Evolutionary conservation across 2,888 invertebrate species (phyloP).

Genomic region (Limnephilus auricula): DNA sequence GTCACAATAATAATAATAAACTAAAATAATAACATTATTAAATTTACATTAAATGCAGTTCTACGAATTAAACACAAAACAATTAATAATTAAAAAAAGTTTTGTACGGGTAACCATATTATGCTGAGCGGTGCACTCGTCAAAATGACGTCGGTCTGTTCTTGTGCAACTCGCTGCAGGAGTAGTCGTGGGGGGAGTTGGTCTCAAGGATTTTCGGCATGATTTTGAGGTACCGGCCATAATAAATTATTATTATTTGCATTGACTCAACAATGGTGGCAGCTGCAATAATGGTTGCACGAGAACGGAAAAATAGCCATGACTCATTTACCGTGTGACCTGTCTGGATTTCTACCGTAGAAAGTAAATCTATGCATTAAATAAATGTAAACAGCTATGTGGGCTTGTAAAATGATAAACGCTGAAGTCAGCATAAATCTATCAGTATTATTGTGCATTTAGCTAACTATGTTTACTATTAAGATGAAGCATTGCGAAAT

Average conservation of each 20-base stretch:
- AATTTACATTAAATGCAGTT: too few species aligned
- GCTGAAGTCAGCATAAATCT: background rate
- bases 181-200: background rate
- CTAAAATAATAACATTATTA: too few species aligned
- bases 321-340: constrained; percentile 35
- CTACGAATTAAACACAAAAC: too few species aligned
- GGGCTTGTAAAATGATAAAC: background rate
- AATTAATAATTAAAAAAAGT: too few species aligned
- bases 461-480: background rate
- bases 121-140: background rate
- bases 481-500: too few species aligned
- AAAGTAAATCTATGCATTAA: background rate
- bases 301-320: constrained; percentile 18
- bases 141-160: background rate
- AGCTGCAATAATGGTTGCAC: background rate
- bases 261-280: constrained; percentile 35
- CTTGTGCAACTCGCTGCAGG: background rate
- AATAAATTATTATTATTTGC: background rate
- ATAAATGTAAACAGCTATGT: background rate
- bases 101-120: background rate
- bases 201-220: constrained; percentile 44
- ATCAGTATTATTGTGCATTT: background rate
- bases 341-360: constrained; percentile 24
- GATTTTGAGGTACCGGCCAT: constrained; percentile 35
- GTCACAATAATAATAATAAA: too few species aligned